These are phyloP conservation scores for Dicyrtomina minuta DNA, from an alignment of 2,888 invertebrate species.

Conservation along the genomic window DNA sequence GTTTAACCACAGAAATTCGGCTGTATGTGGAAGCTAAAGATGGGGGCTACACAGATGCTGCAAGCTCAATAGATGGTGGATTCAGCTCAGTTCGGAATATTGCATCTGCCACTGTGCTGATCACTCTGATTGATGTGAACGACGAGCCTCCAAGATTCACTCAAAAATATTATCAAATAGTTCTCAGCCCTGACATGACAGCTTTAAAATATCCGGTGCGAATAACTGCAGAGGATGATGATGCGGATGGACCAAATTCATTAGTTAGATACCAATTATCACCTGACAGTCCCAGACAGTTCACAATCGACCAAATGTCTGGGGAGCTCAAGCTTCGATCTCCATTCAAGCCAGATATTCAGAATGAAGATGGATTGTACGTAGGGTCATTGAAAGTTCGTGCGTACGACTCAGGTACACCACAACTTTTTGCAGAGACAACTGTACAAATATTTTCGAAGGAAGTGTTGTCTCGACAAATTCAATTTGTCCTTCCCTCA, in stretches of 20 bases:
- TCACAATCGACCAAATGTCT: constrained; percentile 46
- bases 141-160: constrained; percentile 85
- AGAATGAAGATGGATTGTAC: constrained; percentile 46
- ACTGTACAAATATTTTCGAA: constrained; percentile 76
- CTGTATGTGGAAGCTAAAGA: constrained; percentile 85
- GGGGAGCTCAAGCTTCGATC: constrained; percentile 47
- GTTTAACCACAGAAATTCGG: constrained; percentile 62
- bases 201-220: constrained; percentile 76
- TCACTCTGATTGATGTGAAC: constrained; percentile 76
- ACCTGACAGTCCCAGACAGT: constrained; percentile 39
- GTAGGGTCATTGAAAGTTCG: constrained; percentile 45
- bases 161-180: constrained; percentile 75
- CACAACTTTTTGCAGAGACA: constrained; percentile 71
- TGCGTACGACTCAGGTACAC: constrained; percentile 63
- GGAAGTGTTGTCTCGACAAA: constrained; percentile 71
- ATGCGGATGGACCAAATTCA: constrained; percentile 41
- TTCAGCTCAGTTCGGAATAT: constrained; percentile 59
- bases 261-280: constrained; percentile 45
- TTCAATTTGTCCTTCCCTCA: constrained; percentile 75
- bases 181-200: constrained; percentile 70
- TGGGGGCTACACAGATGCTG: constrained; percentile 67
- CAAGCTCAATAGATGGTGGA: constrained; percentile 58
- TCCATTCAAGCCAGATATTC: constrained; percentile 38
- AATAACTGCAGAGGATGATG: constrained; percentile 62
- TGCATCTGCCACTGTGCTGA: constrained; percentile 63